Percentiles rank a stretch among this genome's conserved stretches.
These are phyloP conservation scores for Pinna nobilis DNA, from an alignment of 1,140 invertebrate genomes.

Conservation along the genomic window DNA sequence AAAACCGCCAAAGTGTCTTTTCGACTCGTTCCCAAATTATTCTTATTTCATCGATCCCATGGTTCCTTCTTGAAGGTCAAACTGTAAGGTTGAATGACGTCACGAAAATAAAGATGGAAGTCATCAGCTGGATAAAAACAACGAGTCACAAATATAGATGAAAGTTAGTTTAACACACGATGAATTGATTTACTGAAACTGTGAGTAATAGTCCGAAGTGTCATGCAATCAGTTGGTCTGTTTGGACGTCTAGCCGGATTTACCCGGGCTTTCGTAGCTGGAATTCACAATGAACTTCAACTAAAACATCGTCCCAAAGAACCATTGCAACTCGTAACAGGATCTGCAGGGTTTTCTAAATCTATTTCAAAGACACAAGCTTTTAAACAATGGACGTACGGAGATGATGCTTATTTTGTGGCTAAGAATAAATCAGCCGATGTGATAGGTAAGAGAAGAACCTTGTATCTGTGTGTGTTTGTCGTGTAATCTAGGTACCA, in stretches of 20 bases:
- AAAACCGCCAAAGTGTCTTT: too few relatives aligned
- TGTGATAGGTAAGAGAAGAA: constrained; percentile 86
- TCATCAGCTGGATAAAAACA: constrained; percentile 33
- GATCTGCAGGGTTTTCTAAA: constrained; percentile 71
- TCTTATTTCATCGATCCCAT: too few relatives aligned
- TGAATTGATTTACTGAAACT: background rate
- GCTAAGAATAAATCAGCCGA: constrained; percentile 89
- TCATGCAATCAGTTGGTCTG: constrained; percentile 64
- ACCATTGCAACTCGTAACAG: constrained; percentile 69
- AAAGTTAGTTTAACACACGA: constrained; percentile 3
- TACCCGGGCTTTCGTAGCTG: constrained; percentile 65
- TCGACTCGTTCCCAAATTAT: too few relatives aligned
- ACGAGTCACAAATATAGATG: background rate
- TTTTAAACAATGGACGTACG: constrained; percentile 89
- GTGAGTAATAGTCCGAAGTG: constrained; percentile 23
- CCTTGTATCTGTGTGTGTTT: background rate
- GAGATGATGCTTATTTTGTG: constrained; percentile 97
- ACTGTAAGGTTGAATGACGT: too few relatives aligned
- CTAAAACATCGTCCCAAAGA: constrained; percentile 56
- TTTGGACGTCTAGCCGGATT: constrained; percentile 58
- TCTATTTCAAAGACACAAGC: constrained; percentile 77
- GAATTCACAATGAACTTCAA: constrained; percentile 68
- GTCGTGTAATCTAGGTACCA: too few relatives aligned
- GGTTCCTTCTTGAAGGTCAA: too few relatives aligned
- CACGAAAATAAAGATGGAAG: constrained; percentile 61